phyloP scores from a whole-genome alignment of 2,888 invertebrate genomes.

The Oasisia sp. region DNA sequence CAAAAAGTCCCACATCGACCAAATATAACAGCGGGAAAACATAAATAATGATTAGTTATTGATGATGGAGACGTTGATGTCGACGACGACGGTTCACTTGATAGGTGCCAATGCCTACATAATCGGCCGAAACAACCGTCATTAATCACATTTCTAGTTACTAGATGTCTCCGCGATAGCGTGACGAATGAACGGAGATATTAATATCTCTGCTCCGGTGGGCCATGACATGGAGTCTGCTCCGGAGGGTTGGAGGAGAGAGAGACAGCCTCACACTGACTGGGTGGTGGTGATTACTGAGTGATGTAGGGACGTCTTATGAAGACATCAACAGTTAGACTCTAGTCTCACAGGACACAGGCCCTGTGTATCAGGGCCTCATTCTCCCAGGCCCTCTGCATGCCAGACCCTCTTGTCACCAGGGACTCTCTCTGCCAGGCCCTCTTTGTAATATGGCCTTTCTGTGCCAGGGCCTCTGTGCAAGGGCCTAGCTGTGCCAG shows the following conservation, averaged over 20 bases:
- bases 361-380: too few relatives aligned
- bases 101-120: neutral
- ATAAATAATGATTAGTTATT: constrained; percentile 5
- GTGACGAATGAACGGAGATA: neutral
- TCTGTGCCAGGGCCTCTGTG: too few relatives aligned
- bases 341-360: too few relatives aligned
- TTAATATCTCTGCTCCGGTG: constrained; percentile 1
- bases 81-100: neutral
- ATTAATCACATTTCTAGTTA: constrained; percentile 3
- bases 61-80: neutral
- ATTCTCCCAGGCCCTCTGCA: too few relatives aligned
- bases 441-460: too few relatives aligned
- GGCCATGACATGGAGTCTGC: neutral
- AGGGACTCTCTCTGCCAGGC: too few relatives aligned
- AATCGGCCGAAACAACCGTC: neutral
- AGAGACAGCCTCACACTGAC: neutral
- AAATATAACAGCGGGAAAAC: neutral
- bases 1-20: neutral
- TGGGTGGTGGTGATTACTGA: too few relatives aligned
- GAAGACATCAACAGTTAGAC: too few relatives aligned
- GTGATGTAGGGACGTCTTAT: too few relatives aligned
- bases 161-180: neutral
- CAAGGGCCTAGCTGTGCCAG: too few relatives aligned
- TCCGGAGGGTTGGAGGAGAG: neutral
- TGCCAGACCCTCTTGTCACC: too few relatives aligned